Base-by-base conservation (phyloP, 2,888 invertebrate genomes). In the Plebejus anna region DNA sequence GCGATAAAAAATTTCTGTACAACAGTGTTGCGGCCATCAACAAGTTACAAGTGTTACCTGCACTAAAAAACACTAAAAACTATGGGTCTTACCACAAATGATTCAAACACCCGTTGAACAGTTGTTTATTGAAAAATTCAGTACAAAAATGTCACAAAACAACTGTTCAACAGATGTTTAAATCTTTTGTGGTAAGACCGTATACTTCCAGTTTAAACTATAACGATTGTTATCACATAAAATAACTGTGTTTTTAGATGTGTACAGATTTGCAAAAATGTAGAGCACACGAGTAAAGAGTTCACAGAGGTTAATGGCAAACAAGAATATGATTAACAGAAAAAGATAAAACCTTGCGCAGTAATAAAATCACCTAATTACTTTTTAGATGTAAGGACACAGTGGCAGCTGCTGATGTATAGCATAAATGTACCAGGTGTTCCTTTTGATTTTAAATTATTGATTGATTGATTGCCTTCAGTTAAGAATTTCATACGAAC, bases 231-330 rank as follows among this genome's bases (percentile, higher is more conserved):
- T 11, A 47, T 47, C 28, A 66, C 1, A 66, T 28, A 66, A 66
- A 11, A 66, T 28, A 61, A 61, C n/a, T 2, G 51, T 51, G 3
- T 13, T 4, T 55, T 55, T 13, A 59, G 59, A 55, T 55, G 16
- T n/a, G 6, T 22, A 22, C 7, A n/a, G 7, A 7, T 28, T 36
- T 36, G 5, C 13, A 36, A 70, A 66, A 13, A 70, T 70, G 16
- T 70, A 11, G 70, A 70, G 70, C 70, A 38, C n/a, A 38, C 70
- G 6, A 70, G 70, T 70, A 38, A 5, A 70, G 16, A 70, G 70
- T 70, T 70, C 70, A 70, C 36, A 38, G 38, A 70, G 38, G 70
- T n/a, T 70, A 70, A 70, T 70, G 70, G 6, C 38, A 70, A 7
- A 70, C n/a, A 38, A 2, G 16, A 38, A 70, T 70, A n/a, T 70